Percentiles rank a stretch among this genome's conserved stretches.
Evolutionary conservation across 2,797 vertebrate species (phyloP).

Genomic region (Anas bahamensis): DNA sequence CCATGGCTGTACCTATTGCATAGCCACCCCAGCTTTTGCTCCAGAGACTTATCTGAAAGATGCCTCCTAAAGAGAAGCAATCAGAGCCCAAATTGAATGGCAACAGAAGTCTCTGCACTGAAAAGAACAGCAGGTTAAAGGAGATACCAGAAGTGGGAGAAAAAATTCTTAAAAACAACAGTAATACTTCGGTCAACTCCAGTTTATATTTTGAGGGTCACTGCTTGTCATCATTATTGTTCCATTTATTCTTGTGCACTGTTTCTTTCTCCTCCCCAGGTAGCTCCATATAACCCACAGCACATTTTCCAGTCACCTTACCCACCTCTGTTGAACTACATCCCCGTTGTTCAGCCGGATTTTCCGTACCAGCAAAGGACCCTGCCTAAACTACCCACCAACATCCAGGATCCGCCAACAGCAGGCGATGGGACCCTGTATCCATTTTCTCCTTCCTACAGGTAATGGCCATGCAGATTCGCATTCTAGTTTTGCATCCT

Average conservation of each 20-base stretch:
- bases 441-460: slow-evolving; percentile 11
- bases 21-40: background rate
- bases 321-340: slow-evolving; percentile 36
- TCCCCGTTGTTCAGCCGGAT: slow-evolving; percentile 53
- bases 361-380: slow-evolving; percentile 52
- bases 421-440: slow-evolving; percentile 48
- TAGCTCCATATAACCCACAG: slow-evolving; percentile 56
- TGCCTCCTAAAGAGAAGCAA: background rate
- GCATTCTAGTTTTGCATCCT: background rate
- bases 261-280: slow-evolving; percentile 24
- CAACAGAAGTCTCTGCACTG: background rate
- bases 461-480: slow-evolving; percentile 33
- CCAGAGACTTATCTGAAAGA: background rate
- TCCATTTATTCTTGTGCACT: no score
- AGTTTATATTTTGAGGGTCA: background rate
- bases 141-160: background rate
- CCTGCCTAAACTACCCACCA: background rate
- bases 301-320: slow-evolving; percentile 65
- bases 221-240: background rate
- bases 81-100: background rate
- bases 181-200: background rate
- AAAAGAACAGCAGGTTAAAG: background rate
- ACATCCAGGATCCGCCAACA: slow-evolving; percentile 23
- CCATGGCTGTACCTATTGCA: background rate
- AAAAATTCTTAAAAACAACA: background rate